Evolutionary conservation across 1,140 invertebrate genomes (phyloP), one percentile per base, ranked within the genome.

Genomic region (Monomorium pharaonis): DNA sequence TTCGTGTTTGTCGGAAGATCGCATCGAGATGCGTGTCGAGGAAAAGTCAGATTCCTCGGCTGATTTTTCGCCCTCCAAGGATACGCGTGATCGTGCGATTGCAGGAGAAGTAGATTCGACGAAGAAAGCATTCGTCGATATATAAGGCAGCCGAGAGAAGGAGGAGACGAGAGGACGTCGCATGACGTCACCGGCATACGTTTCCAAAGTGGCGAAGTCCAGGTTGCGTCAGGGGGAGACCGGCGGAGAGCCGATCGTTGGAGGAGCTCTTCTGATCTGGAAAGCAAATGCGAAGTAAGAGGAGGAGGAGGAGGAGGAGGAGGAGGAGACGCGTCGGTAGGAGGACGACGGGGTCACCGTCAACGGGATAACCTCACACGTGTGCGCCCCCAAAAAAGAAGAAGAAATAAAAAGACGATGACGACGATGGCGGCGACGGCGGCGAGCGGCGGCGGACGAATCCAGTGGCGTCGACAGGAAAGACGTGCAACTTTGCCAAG

Each of bases 291-390:
- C 56, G 90, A 47, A 63, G 84, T 60, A 70, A 62, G 37, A 78
- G 89, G 75, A 72, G 75, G n/a, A 65, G 69, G n/a, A n/a, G n/a
- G n/a, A n/a, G 90, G 54, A 63, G 84, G 54, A 70, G 67, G 37
- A 78, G 89, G 75, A 72, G 75, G n/a, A 65, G 69, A n/a, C n/a
- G 33, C 33, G 84, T 58, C 56, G 84, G 85, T 60, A 84, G 86
- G 89, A 91, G 89, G 86, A 91, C 87, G 91, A 88, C 90, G 89
- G 92, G 92, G 91, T 93, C 91, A 93, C 91, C 86, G 78, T 90
- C 86, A 78, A 33, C 65, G 86, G 92, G 91, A 93, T 93, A 93
- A 93, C 92, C 92, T 91, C 92, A 92, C 92, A 92, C 92, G 92
- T 93, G 92, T 93, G 90, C 90, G 88, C 65, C 80, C 88, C 67